phyloP scores from a whole-genome alignment of 2,113 vertebrate genomes.

The Dermatemys mawii region DNA sequence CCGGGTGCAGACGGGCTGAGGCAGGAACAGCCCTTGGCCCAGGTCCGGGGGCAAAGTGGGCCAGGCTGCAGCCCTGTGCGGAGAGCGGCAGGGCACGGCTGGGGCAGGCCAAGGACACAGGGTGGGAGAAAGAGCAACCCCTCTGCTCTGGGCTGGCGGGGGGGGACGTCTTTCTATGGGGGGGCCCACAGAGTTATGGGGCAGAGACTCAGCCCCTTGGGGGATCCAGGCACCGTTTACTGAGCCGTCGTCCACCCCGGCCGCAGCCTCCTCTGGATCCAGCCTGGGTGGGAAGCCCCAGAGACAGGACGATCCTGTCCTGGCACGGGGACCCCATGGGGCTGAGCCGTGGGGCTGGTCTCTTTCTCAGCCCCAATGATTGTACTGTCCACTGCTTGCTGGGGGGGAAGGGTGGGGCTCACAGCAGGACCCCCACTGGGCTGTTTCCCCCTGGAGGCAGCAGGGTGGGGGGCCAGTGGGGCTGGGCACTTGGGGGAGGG shows the following conservation, averaged over 20 bases:
- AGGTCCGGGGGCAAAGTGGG: neutral
- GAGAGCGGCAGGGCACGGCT: neutral
- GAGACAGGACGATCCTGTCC: neutral
- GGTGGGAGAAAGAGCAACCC: neutral
- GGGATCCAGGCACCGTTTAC: neutral
- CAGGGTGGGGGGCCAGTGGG: accelerated
- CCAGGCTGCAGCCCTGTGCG: neutral
- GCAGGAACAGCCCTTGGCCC: no score
- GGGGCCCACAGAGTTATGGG: neutral
- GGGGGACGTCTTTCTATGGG: no score
- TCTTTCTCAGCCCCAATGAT: neutral
- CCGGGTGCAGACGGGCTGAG: no score
- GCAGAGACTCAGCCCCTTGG: neutral
- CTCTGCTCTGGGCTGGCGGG: neutral
- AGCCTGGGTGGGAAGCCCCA: neutral
- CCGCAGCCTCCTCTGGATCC: no score
- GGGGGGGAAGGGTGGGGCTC: accelerated
- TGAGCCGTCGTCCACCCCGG: neutral
- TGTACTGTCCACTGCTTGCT: neutral
- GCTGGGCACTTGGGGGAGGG: neutral
- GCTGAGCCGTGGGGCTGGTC: neutral
- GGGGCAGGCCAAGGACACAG: neutral
- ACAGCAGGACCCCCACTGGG: neutral
- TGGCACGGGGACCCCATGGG: neutral
- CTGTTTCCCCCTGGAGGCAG: neutral